Conservation (phyloP, 2,113 vertebrate species). For the Hydropotes inermis region DNA sequence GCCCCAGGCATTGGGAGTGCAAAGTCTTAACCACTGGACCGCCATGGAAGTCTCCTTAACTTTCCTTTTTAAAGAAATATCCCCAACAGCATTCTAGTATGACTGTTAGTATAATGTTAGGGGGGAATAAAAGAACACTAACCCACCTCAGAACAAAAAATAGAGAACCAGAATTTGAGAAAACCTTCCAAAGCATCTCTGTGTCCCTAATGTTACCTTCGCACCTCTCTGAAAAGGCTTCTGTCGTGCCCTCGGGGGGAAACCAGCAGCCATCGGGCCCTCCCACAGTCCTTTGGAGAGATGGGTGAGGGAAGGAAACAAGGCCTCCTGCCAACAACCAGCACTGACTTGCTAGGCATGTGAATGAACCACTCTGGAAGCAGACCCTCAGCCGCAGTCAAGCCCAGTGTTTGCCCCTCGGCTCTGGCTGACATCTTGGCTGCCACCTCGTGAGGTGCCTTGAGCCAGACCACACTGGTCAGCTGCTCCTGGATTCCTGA, state of each 20-base stretch:
- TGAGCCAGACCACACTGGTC: neutral
- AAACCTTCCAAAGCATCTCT: neutral
- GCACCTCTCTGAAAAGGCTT: neutral
- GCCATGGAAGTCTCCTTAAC: rapidly evolving
- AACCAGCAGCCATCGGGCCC: neutral
- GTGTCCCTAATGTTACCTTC: neutral
- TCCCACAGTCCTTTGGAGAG: neutral
- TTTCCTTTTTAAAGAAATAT: neutral
- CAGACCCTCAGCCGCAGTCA: neutral
- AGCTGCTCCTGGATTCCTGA: neutral
- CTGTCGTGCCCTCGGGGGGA: neutral
- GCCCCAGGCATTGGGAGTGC: neutral
- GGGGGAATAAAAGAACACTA: neutral
- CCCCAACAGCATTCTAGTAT: neutral
- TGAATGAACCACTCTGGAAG: neutral
- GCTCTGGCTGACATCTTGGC: neutral
- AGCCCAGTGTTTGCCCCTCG: neutral
- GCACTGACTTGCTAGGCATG: neutral
- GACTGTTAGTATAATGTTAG: neutral
- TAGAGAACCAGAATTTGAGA: neutral
- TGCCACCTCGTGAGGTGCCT: neutral
- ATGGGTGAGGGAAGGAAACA: neutral
- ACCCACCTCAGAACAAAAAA: neutral
- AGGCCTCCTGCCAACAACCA: neutral
- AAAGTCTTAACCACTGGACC: neutral